Base-by-base conservation (phyloP, 2,888 invertebrate genomes). In the Taphrorychus bicolor region DNA sequence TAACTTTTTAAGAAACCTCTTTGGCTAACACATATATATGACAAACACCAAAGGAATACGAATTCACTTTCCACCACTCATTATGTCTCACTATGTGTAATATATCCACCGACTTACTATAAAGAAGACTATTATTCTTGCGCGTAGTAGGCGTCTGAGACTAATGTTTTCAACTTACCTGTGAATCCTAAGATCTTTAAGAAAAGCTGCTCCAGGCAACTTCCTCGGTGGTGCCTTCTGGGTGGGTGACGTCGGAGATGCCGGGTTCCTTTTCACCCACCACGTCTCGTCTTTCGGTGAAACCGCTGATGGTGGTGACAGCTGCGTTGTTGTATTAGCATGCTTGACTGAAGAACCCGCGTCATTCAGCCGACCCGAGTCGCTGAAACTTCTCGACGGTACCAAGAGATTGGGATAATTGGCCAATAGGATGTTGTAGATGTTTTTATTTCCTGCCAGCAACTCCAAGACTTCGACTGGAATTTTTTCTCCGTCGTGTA, bases 391-490 rank as follows among this genome's bases (percentile, higher is more conserved):
- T 54, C 89, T 83, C 24, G 91, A 91, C 0, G 90, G 87, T 59
- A 89, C 85, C 79, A 93, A 83, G 14, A 92, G 82, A 59, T 87
- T 89, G 0, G 93, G 92, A 79, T 92, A 92, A 79, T 91, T 91
- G 74, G 91, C 89, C 63, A 92, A 82, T 14, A 93, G 77, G 5
- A 91, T 88, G 63, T 89, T 88, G 77, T 91, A 91, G 21, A 91
- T 88, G 70, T 89, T 87, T 71, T 89, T 89, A 70, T 87, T 86
- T 48, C 87, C 87, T 56, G 90, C 89, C 78, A 92, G 84, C 72
- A 91, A 78, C 78, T 91, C 91, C 71, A 92, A 84, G 19, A 91
- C 91, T 82, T 93, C 93, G 4, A 90, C 80, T 0, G 92, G 91
- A 0, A 93, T 89, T 65, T 89, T 90, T 79, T 92, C 92, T 0